Evolutionary conservation across 2,113 vertebrate species (phyloP).

Genomic region (Varanus salvator): DNA sequence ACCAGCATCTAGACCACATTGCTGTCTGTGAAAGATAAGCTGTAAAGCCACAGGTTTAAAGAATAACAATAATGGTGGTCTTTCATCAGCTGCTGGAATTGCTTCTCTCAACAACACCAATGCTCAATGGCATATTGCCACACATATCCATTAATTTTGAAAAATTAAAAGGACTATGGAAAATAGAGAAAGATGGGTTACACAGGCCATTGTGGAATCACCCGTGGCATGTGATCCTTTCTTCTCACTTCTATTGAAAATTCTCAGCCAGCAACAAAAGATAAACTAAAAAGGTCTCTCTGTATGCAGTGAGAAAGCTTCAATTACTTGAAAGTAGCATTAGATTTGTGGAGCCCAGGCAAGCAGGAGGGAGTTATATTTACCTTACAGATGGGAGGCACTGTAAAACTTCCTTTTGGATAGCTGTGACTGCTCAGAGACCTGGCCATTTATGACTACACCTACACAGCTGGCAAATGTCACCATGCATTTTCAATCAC

Average conservation of each 20-base stretch:
- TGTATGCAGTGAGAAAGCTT: neutral
- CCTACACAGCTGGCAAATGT: neutral
- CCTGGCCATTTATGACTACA: neutral
- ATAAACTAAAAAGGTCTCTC: neutral
- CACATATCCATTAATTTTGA: constrained; percentile 7
- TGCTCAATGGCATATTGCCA: neutral
- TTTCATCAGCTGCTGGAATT: constrained; percentile 23
- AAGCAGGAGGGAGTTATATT: neutral
- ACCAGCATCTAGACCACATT: constrained; percentile 15
- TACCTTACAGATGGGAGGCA: neutral
- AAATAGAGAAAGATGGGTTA: neutral
- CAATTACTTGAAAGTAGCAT: neutral
- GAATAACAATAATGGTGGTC: neutral
- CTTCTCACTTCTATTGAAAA: neutral
- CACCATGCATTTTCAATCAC: neutral
- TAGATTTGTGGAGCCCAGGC: neutral
- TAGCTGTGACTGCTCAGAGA: neutral
- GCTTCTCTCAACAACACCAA: neutral
- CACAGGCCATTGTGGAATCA: neutral
- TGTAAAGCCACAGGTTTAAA: constrained; percentile 20
- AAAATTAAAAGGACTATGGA: neutral
- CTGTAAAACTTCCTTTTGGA: neutral
- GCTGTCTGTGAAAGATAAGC: constrained; percentile 19
- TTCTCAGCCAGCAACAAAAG: neutral
- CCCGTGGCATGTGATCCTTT: neutral